Evolutionary conservation across 1,140 invertebrate genomes (phyloP), one percentile per base, ranked within the genome.

Genomic region (Gryllus bimaculatus): DNA sequence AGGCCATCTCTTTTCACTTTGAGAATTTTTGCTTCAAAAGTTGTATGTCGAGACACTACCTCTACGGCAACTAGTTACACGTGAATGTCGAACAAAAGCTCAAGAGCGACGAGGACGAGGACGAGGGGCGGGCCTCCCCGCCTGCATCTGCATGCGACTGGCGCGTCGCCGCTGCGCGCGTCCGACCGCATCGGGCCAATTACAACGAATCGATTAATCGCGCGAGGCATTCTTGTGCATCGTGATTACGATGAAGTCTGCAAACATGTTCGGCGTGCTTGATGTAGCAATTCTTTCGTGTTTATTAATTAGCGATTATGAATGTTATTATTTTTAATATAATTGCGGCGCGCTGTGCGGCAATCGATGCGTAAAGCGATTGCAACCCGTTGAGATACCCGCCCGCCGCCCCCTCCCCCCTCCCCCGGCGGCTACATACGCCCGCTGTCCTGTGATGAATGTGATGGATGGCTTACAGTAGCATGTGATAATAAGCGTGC

Each of bases 261-360:
- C 54, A 66, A 66, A 66, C 54, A 66, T 66, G 54, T 66, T 66
- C 54, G 54, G 54, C 54, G 54, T 66, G 54, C 54, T n/a, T 66
- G 54, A 66, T 66, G 54, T 66, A 66, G 7, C 54, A 13, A 66
- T 66, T 66, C 54, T 66, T 66, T 66, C 54, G 54, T 66, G 54
- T 66, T 66, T 66, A 66, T 66, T 66, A 66, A 66, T 66, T 66
- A 66, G 54, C 18, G 18, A 66, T 66, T 66, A 66, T n/a, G 54
- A 18, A 66, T 18, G 54, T 66, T 66, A 66, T 66, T 66, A 66
- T 66, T 66, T 66, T 66, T 66, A 66, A 66, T 66, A 66, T 66
- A 66, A 66, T 66, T 66, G 54, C 7, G 54, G 54, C 10, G 10
- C 54, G 54, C 18, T 66, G 54, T 66, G 54, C 18, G 18, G 54